Base-by-base conservation (phyloP, 2,797 vertebrate species). In the Uromys caudimaculatus region DNA sequence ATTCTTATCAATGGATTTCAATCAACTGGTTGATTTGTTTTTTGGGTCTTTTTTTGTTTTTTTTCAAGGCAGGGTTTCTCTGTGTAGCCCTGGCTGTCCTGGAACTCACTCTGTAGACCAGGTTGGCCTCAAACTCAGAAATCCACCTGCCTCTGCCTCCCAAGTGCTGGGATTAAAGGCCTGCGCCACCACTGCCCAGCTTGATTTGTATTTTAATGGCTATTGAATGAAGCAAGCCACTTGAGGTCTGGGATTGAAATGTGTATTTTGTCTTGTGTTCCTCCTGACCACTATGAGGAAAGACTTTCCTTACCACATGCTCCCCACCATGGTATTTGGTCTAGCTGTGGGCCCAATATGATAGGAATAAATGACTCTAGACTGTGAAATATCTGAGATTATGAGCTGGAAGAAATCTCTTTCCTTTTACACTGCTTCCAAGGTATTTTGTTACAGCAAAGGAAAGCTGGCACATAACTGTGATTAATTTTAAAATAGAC, bases 401-500 rank as follows among this genome's bases (percentile, higher is more conserved):
- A 19, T 29, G 32, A 69, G 21, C 44, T 21, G 6, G 29, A 84
- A 35, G 41, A 84, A 84, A 84, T 11, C 27, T 17, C 44, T 47
- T 47, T 64, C 35, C 54, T 82, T 82, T 27, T 35, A 79, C 35
- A 54, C 50, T 35, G 32, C 50, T 79, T 54, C 77, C 29, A 50
- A 44, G 38, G 38, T 62, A 62, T 47, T 64, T 58, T 86, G 62
- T 69, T 35, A 86, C 32, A 67, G 44, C 27, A 9, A 69, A 35
- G 44, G 19, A 69, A 86, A 69, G 9, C 44, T 69, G 32, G 23
- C 41, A 86, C 29, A 69, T 9, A 52, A 69, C 32, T 52, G 11
- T 11, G 21, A 85, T 69, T 76, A 91, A 89, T 52, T 82, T 52
- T 35, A 76, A 77, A 96, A 12, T 17, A 91, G 75, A 54, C n/a